phyloP scores from a whole-genome alignment of 2,888 invertebrate species.

The Xestia sexstrigata region DNA sequence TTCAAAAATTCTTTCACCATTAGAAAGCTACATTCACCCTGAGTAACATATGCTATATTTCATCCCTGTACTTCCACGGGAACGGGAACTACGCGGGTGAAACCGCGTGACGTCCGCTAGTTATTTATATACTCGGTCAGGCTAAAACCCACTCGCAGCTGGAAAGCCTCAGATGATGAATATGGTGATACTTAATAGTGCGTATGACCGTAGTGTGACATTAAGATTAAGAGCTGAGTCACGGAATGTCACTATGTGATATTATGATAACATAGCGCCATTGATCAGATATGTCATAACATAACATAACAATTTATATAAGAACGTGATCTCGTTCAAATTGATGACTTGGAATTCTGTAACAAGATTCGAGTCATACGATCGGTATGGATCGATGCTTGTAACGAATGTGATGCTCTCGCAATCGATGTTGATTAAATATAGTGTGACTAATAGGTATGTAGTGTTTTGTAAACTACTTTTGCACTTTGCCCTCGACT shows the following conservation, averaged over 20 bases:
- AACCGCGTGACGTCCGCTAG: no score
- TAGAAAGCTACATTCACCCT: no score
- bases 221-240: conserved; percentile 20
- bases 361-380: conserved; percentile 46
- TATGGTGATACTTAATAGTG: background rate
- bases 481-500: conserved; percentile 1
- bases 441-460: conserved; percentile 20
- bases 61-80: no score
- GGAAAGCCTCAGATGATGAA: background rate
- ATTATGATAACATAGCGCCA: conserved; percentile 46
- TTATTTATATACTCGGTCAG: background rate
- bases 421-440: conserved; percentile 46
- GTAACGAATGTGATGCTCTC: conserved; percentile 33
- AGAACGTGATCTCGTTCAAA: conserved; percentile 62
- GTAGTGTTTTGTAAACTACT: conserved; percentile 21
- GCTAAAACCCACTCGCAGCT: background rate
- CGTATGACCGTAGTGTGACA: conserved; percentile 38
- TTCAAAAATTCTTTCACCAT: no score
- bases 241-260: conserved; percentile 44
- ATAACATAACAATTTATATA: conserved; percentile 43
- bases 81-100: no score
- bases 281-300: conserved; percentile 45
- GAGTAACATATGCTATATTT: no score
- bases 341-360: conserved; percentile 47
- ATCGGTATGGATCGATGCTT: conserved; percentile 32